These are phyloP conservation scores for Drosophila pseudotalamancana DNA, from an alignment of 2,888 invertebrate genomes.

Conservation along the genomic window DNA sequence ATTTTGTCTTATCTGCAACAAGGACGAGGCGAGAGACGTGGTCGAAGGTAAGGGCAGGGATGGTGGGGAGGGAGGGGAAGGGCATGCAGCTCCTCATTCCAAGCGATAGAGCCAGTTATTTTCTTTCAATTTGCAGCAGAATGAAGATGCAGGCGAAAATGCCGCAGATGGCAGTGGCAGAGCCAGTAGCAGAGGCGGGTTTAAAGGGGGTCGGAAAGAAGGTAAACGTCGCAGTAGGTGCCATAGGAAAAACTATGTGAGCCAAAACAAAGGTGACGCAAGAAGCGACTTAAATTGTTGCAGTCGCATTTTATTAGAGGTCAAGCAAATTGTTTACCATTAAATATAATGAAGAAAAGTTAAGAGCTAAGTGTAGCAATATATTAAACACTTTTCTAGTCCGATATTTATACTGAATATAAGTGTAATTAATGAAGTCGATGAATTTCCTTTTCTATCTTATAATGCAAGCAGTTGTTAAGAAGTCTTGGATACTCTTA, in stretches of 20 bases:
- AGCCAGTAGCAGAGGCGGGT: not conserved
- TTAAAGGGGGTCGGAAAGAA: not conserved
- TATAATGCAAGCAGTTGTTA: too few relatives aligned
- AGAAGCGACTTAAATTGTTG: not conserved
- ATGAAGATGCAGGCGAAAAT: constrained; percentile 11
- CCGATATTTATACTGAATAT: too few relatives aligned
- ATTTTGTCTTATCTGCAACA: constrained; percentile 64
- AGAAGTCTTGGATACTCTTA: too few relatives aligned
- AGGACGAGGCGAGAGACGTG: not conserved
- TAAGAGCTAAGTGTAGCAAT: not conserved
- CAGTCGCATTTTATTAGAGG: not conserved
- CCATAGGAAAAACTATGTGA: not conserved
- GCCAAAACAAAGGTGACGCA: not conserved
- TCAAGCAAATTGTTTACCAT: not conserved
- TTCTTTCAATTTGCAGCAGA: constrained; percentile 70
- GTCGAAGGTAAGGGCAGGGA: too few relatives aligned
- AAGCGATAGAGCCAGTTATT: constrained; percentile 62
- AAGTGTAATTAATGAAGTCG: too few relatives aligned
- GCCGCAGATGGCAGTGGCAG: not conserved
- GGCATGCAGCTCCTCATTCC: not conserved
- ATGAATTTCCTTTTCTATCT: too few relatives aligned
- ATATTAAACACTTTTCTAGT: not conserved
- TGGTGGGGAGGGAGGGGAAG: not conserved
- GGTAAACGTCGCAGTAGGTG: not conserved
- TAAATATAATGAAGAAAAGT: not conserved